A percentile compares a stretch with the other conserved stretches of the same genome.
Conservation (phyloP, 53 echinoderm and acorn worm species). For the Mesocentrotus franciscanus region DNA sequence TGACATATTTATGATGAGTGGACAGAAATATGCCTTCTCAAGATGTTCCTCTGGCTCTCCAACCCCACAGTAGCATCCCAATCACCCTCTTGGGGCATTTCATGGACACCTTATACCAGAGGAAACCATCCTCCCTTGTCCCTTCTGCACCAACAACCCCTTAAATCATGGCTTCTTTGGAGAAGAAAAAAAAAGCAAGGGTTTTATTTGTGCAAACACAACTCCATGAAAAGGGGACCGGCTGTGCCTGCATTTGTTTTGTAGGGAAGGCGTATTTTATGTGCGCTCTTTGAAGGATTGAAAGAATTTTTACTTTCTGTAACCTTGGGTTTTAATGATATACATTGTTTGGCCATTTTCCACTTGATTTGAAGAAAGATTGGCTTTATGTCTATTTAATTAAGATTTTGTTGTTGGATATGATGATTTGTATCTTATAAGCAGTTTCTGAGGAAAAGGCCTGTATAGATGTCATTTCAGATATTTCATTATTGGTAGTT, state of each 20-base stretch:
- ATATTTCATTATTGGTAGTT: too few relatives aligned
- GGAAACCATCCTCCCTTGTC: constrained; percentile 26
- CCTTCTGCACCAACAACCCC: not conserved
- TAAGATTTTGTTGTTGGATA: not conserved
- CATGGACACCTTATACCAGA: constrained; percentile 56
- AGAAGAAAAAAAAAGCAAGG: not conserved
- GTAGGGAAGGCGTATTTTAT: not conserved
- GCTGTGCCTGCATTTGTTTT: not conserved
- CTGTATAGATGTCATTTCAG: too few relatives aligned
- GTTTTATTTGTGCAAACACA: not conserved
- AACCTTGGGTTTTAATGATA: not conserved
- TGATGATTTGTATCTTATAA: too few relatives aligned
- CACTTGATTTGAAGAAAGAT: not conserved
- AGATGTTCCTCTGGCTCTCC: not conserved
- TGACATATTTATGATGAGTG: constrained; percentile 63
- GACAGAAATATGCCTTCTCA: constrained; percentile 46
- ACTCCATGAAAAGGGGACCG: not conserved
- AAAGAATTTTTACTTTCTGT: not conserved
- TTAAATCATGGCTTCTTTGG: constrained; percentile 29
- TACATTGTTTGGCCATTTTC: not conserved
- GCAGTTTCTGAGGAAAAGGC: too few relatives aligned
- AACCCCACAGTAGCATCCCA: not conserved
- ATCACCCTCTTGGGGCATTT: constrained; percentile 16
- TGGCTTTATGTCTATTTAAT: not conserved
- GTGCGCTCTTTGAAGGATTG: not conserved